Evolutionary conservation across 2,888 invertebrate species (phyloP), one percentile per base, ranked within the genome.

Genomic region (Hemicrepidius hirtus): DNA sequence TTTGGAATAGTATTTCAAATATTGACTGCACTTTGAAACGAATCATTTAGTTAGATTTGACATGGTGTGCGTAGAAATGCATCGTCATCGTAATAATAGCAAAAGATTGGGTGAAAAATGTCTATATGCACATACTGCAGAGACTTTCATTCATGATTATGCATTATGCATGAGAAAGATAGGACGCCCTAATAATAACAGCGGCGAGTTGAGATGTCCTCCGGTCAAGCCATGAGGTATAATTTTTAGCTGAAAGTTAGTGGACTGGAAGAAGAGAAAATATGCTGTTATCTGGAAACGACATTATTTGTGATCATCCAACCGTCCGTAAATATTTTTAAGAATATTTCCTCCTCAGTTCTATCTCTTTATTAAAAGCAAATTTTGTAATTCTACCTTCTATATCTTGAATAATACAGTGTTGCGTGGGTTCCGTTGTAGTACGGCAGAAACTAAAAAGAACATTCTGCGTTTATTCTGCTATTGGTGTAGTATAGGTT

Each of bases 221-320:
- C 79, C 82, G 83, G 83, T 83, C 83, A 84, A 82, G 81, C 80
- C 81, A 79, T 75, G 80, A 81, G 81, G 83, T 83, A 85, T 84
- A 84, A 85, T 85, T 84, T 85, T 85, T 84, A 82, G 84, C 82
- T 81, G 80, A 78, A 82, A 82, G 78, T 81, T 82, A 84, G 82
- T 84, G 82, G 82, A 79, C 82, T 80, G 84, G 84, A 85, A 85
- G 83, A 83, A 81, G 81, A 84, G 79, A 78, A 82, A 85, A 85
- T 85, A 85, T 85, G 84, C 84, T 83, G 81, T 80, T 81, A 80
- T 82, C 82, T 80, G 80, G 75, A 78, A 79, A 77, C 80, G 84
- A 83, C 66, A 32, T n/a, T n/a, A n/a, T 66, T 66, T 66, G 53
- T 44, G 55, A 57, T 41, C 40, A 57, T 44, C 13, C 57, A 44